A percentile compares a stretch with the other conserved stretches of the same genome.
Evolutionary conservation across 1,140 invertebrate genomes (phyloP).

Genomic region (Gonioctena quinquepunctata): DNA sequence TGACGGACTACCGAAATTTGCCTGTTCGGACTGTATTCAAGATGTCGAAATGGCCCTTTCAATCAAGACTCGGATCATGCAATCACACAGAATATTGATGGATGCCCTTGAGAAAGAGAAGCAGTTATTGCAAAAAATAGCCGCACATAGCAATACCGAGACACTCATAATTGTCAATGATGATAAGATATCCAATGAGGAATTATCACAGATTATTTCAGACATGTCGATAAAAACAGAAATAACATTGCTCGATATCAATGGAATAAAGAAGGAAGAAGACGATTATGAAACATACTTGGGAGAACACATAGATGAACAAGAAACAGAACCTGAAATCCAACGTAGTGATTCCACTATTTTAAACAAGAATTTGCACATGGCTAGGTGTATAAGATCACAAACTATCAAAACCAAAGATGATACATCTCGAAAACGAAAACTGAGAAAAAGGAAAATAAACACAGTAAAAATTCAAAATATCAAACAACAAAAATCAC

Average conservation of each 20-base stretch:
- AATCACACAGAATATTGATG: slow-evolving; percentile 19
- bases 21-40: slow-evolving; percentile 30
- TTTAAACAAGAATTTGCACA: too few relatives aligned
- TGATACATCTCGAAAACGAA: too few relatives aligned
- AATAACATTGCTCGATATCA: neutral
- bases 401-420: too few relatives aligned
- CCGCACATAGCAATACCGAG: neutral
- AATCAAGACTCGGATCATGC: slow-evolving; percentile 26
- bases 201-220: neutral
- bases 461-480: too few relatives aligned
- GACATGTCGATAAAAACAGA: neutral
- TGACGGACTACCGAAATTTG: slow-evolving; percentile 23
- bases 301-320: neutral
- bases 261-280: neutral
- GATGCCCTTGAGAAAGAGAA: neutral
- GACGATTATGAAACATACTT: neutral
- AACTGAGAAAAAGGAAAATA: too few relatives aligned
- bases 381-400: too few relatives aligned
- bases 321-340: too few relatives aligned
- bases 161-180: neutral
- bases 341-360: too few relatives aligned
- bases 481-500: too few relatives aligned
- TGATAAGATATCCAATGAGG: neutral
- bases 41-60: slow-evolving; percentile 31
- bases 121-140: neutral